Percentiles rank a stretch among this genome's conserved stretches.
These are phyloP conservation scores for Pardosa pseudoannulata DNA, from an alignment of 2,888 invertebrate genomes.

Conservation along the genomic window DNA sequence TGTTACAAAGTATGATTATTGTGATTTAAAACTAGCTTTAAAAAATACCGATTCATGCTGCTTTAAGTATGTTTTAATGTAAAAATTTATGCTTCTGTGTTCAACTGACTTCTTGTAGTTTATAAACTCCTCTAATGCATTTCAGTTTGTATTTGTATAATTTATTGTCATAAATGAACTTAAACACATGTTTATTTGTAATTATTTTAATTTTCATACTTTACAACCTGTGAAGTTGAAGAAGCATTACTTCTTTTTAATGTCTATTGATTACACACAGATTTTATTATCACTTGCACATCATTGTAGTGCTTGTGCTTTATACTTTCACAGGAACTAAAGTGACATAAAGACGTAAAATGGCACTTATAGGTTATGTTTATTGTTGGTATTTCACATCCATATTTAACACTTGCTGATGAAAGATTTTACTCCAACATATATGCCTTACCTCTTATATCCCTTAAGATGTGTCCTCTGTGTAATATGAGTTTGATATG, in stretches of 20 bases:
- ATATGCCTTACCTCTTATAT: no score
- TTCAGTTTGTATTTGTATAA: no score
- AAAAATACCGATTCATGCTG: no score
- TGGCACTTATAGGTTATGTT: constrained; percentile 3
- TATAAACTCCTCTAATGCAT: no score
- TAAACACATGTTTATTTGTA: constrained; percentile 1
- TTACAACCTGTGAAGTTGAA: constrained; percentile 10
- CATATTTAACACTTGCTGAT: background rate
- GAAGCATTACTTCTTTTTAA: background rate
- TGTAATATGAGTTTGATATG: no score
- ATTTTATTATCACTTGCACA: background rate
- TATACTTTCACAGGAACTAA: constrained; percentile 9
- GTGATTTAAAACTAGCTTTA: no score
- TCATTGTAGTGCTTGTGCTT: constrained; percentile 9
- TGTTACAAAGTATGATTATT: no score
- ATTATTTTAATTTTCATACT: constrained; percentile 19
- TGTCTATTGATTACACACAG: background rate
- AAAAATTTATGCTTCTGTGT: no score
- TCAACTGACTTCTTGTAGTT: no score
- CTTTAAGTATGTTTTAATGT: no score
- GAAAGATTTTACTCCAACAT: no score
- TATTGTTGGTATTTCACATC: background rate
- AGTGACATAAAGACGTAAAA: background rate
- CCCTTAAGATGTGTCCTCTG: no score
- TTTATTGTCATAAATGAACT: background rate